Evolutionary conservation across 2,113 vertebrate genomes (phyloP), one percentile per base, ranked within the genome.

Genomic region (Siniperca chuatsi): DNA sequence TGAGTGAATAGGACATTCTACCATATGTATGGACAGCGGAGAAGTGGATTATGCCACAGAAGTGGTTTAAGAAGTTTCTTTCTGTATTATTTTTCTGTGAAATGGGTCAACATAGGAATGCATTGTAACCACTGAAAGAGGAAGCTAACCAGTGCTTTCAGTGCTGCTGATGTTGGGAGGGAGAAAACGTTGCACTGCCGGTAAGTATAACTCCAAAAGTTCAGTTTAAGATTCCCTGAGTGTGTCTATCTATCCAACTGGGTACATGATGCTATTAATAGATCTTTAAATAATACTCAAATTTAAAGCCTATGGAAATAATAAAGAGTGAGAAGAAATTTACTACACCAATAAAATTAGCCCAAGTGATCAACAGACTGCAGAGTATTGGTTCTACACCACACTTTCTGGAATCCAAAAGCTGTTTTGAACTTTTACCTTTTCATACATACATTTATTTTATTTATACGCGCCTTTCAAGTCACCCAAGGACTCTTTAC

Each of bases 291-390:
- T 25, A 25, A 25, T 25, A 25, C 25, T 25, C 25, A 25, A 25
- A 25, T 25, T 25, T 25, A 25, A 25, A 25, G 25, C 25, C 25
- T 25, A 25, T 25, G 25, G 25, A 25, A 25, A 25, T 25, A 25
- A 25, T 25, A 25, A 80, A 74, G 37, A 55, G 60, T n/a, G 16
- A 42, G 57, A 44, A 60, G 16, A 55, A 72, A 78, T 78, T 20
- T 67, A 81, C 78, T 48, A 37, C 25, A 42, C 4, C 62, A 55
- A 54, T 83, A 83, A 74, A 83, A 83, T 46, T 23, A 78, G 11
- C 8, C 46, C 54, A n/a, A 82, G n/a, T 78, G 55, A 80, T 84
- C 60, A 69, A 81, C 64, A 83, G 79, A 74, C 55, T 78, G 62
- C 7, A 68, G 65, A 61, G 66, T 18, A 40, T 35, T 60, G 52